Percentiles rank a stretch among this genome's conserved stretches.
These are phyloP conservation scores for Corythoichthys haematopterus DNA, from an alignment of 2,113 vertebrate genomes.

Conservation along the genomic window DNA sequence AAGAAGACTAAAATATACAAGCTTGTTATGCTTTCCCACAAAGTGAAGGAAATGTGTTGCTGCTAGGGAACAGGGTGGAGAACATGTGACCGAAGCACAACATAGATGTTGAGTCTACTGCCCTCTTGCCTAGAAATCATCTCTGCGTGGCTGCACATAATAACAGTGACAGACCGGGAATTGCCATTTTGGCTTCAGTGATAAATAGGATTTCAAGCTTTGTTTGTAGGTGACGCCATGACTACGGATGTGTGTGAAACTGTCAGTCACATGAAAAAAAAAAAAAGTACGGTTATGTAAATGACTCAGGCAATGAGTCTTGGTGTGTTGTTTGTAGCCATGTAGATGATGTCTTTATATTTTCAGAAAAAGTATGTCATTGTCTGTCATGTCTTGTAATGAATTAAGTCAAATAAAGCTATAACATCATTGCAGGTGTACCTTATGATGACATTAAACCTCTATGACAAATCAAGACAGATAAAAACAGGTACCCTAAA, in stretches of 20 bases:
- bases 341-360: not conserved
- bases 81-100: conserved; percentile 28
- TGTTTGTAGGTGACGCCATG: conserved; percentile 21
- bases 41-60: conserved; percentile 53
- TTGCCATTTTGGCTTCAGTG: conserved; percentile 15
- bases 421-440: not conserved
- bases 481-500: not conserved
- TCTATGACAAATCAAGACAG: not conserved
- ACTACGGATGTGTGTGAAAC: not conserved
- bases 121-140: conserved; percentile 44
- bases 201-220: conserved; percentile 14
- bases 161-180: conserved; percentile 52
- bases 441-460: not conserved
- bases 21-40: conserved; percentile 59
- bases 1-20: conserved; percentile 53
- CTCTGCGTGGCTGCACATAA: conserved; percentile 55
- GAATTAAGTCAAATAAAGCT: not conserved
- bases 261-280: conserved; percentile 24
- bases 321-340: not conserved
- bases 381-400: not conserved
- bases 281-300: conserved; percentile 15
- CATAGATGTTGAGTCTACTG: conserved; percentile 58
- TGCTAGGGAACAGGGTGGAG: conserved; percentile 25
- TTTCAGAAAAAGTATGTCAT: not conserved
- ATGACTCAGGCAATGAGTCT: conserved; percentile 9